These are phyloP conservation scores for Drosophila rufa DNA, from an alignment of 1,140 invertebrate genomes.

Conservation along the genomic window DNA sequence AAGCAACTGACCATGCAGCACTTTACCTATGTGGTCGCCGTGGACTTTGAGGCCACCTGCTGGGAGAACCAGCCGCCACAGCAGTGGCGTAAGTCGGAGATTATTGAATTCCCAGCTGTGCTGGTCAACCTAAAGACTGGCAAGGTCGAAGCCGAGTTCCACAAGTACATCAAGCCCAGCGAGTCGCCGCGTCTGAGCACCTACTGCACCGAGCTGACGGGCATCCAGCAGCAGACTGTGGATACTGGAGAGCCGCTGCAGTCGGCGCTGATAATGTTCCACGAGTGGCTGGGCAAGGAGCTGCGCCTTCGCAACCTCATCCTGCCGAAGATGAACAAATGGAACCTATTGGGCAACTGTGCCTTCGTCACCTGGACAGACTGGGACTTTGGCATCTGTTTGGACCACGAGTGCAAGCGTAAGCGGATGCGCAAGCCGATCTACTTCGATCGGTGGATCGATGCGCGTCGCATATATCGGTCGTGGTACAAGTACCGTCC, in stretches of 20 bases:
- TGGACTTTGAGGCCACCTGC: constrained; percentile 86
- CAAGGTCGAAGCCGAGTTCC: constrained; percentile 88
- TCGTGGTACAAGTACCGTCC: constrained; percentile 85
- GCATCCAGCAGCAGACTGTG: constrained; percentile 86
- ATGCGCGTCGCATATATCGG: constrained; percentile 84
- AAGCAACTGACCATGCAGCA: constrained; percentile 75
- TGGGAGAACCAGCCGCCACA: constrained; percentile 84
- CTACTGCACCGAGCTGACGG: constrained; percentile 90
- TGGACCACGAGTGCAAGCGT: constrained; percentile 85
- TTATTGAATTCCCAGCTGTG: constrained; percentile 90
- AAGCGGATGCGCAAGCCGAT: constrained; percentile 84
- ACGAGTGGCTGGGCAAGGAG: constrained; percentile 85
- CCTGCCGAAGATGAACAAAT: constrained; percentile 76
- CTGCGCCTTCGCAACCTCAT: constrained; percentile 74
- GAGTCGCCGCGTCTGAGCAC: constrained; percentile 87
- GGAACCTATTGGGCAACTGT: constrained; percentile 76
- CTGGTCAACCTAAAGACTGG: constrained; percentile 87
- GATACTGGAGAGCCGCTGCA: constrained; percentile 85
- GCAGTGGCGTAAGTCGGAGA: constrained; percentile 84
- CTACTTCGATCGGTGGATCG: constrained; percentile 86
- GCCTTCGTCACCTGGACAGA: constrained; percentile 86
- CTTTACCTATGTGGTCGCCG: constrained; percentile 84
- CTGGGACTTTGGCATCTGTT: constrained; percentile 86
- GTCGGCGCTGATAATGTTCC: constrained; percentile 85
- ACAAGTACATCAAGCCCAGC: constrained; percentile 88